A percentile compares a stretch with the other conserved stretches of the same genome.
These are phyloP conservation scores for Caenorhabditis drosophilae DNA, from an alignment of 2,888 invertebrate species.

Conservation along the genomic window DNA sequence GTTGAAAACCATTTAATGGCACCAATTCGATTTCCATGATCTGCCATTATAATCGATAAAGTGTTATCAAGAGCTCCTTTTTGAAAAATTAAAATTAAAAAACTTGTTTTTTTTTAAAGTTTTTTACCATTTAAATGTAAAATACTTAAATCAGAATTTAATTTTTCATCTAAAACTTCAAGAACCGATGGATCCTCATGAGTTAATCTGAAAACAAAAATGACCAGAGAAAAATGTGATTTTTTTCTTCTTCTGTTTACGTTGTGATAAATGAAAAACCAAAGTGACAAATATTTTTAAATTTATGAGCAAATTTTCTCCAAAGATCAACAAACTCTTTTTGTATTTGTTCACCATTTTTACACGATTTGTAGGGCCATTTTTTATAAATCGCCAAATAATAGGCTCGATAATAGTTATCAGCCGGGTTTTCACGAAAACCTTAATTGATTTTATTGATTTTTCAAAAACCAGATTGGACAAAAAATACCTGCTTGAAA, in stretches of 20 bases:
- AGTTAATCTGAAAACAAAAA: conserved; percentile 33
- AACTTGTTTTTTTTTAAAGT: no score
- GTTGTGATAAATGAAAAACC: conserved; percentile 70
- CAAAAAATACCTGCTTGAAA: no score
- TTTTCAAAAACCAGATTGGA: no score
- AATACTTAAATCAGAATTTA: conserved; percentile 20
- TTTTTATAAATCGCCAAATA: conserved; percentile 54
- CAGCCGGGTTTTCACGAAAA: conserved; percentile 69
- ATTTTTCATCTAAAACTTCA: conserved; percentile 41
- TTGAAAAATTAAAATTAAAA: no score
- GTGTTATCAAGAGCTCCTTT: conserved; percentile 57
- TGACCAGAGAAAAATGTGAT: no score
- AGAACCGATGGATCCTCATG: conserved; percentile 34
- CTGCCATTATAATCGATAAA: conserved; percentile 68
- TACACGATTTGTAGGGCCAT: conserved; percentile 37
- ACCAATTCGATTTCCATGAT: conserved; percentile 72
- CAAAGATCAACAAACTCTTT: conserved; percentile 54
- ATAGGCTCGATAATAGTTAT: conserved; percentile 70
- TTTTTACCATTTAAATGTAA: conserved; percentile 32
- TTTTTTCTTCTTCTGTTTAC: no score
- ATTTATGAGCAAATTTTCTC: conserved; percentile 66
- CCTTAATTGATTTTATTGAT: no score
- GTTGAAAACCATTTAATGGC: conserved; percentile 66
- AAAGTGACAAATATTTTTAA: conserved; percentile 69
- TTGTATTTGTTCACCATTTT: conserved; percentile 39